Percentiles rank a stretch among this genome's conserved stretches.
Conservation (phyloP, 2,113 vertebrate species). For the Oncorhynchus nerka region DNA sequence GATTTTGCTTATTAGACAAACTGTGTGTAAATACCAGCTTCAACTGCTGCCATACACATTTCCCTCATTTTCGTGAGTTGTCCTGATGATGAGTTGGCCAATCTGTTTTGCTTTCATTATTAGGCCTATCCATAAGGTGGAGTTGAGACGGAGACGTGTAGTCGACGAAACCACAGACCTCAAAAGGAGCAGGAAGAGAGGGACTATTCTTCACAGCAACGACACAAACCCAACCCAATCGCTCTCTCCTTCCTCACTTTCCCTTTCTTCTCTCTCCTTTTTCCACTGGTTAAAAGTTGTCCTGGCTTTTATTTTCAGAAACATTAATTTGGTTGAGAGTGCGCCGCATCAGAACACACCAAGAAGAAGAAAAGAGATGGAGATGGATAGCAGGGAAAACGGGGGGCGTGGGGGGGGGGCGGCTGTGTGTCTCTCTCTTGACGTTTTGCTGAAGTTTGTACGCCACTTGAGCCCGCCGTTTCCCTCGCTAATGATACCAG, state of each 20-base stretch:
- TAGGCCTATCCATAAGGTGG: conserved; percentile 30
- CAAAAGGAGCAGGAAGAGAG: conserved; percentile 62
- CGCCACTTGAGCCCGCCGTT: conserved; percentile 77
- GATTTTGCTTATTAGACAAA: conserved; percentile 59
- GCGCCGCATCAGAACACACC: conserved; percentile 63
- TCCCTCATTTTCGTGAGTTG: conserved; percentile 61
- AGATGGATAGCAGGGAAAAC: conserved; percentile 17
- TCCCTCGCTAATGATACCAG: conserved; percentile 81
- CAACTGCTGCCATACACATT: conserved; percentile 19
- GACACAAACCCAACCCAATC: conserved; percentile 50
- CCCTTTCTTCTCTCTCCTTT: conserved; percentile 53
- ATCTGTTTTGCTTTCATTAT: conserved; percentile 35
- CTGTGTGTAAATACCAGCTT: conserved; percentile 53
- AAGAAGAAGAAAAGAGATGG: conserved; percentile 54
- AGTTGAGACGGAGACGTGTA: conserved; percentile 68
- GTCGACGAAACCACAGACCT: conserved; percentile 72
- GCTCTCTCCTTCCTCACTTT: conserved; percentile 39
- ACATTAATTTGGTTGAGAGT: conserved; percentile 78
- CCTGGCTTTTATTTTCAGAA: conserved; percentile 83
- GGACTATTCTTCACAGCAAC: conserved; percentile 66
- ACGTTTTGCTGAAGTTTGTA: conserved; percentile 85
- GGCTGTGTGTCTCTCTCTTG: conserved; percentile 75
- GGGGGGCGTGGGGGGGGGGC: conserved; percentile 27
- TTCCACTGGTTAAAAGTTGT: conserved; percentile 80
- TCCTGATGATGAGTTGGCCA: conserved; percentile 51